phyloP scores from a whole-genome alignment of 2,797 vertebrate species.

The Emys orbicularis region DNA sequence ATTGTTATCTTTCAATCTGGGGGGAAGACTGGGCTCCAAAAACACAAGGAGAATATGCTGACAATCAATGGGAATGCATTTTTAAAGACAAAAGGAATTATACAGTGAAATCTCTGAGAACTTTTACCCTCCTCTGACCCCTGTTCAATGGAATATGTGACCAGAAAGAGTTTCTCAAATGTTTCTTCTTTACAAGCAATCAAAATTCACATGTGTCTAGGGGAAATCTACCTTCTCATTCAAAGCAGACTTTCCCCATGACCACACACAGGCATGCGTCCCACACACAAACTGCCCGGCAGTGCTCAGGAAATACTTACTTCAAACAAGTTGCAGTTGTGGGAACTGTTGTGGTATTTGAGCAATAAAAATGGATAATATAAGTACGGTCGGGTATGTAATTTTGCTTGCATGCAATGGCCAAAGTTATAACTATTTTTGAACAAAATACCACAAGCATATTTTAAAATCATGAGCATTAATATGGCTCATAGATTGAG shows the following conservation, averaged over 20 bases:
- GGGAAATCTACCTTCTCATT: slow-evolving; percentile 24
- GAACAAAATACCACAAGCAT: slow-evolving; percentile 66
- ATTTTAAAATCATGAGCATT: slow-evolving; percentile 62
- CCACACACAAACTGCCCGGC: not conserved
- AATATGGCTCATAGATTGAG: not conserved
- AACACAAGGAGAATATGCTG: not conserved
- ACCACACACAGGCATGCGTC: slow-evolving; percentile 54
- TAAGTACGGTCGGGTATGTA: slow-evolving; percentile 26
- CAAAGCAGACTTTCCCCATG: slow-evolving; percentile 53
- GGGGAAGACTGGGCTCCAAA: not conserved
- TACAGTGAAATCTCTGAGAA: slow-evolving; percentile 27
- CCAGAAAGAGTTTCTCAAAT: not conserved
- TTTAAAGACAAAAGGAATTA: slow-evolving; percentile 46
- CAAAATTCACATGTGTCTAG: not conserved
- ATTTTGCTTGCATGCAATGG: slow-evolving; percentile 46
- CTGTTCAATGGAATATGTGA: slow-evolving; percentile 32
- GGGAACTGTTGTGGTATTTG: not conserved
- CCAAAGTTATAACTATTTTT: slow-evolving; percentile 62
- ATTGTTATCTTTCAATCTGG: not conserved
- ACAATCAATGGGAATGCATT: slow-evolving; percentile 4
- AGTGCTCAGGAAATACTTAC: not conserved
- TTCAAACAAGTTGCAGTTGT: slow-evolving; percentile 34
- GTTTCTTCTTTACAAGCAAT: not conserved
- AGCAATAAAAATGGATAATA: slow-evolving; percentile 1
- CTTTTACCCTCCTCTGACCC: not conserved